A percentile compares a stretch with the other conserved stretches of the same genome.
phyloP scores from a whole-genome alignment of 2,113 vertebrate genomes.

The Plecturocebus donacophilus region DNA sequence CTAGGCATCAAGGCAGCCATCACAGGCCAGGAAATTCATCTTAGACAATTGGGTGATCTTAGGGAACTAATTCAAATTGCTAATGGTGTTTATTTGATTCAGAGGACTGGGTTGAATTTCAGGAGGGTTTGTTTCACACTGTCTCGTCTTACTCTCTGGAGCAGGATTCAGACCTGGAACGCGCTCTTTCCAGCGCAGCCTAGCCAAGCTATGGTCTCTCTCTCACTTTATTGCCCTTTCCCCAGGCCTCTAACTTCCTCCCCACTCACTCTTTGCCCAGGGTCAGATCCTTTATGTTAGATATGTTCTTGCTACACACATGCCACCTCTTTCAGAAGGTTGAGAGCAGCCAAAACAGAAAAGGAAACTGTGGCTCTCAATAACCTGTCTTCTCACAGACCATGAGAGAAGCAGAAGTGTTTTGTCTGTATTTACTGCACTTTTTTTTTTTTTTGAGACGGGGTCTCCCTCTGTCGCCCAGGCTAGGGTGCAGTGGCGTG shows the following conservation, averaged over 20 bases:
- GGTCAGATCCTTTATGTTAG: neutral
- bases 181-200: neutral
- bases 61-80: neutral
- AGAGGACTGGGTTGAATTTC: neutral
- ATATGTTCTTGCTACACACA: neutral
- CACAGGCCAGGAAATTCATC: neutral
- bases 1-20: neutral
- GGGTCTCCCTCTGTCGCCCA: no score
- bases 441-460: neutral
- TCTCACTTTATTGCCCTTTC: neutral
- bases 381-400: neutral
- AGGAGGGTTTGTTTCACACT: neutral
- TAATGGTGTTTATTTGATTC: neutral
- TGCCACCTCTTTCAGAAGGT: neutral
- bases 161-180: neutral
- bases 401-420: neutral
- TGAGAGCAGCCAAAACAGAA: neutral
- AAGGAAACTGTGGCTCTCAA: neutral
- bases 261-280: neutral
- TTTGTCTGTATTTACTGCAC: neutral
- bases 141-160: neutral
- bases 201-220: neutral
- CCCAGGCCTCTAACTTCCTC: neutral
- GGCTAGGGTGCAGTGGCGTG: no score
- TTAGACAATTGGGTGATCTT: neutral